Percentiles rank a stretch among this genome's conserved stretches.
phyloP scores from a whole-genome alignment of 2,797 vertebrate species.

The Sebastes itinus region DNA sequence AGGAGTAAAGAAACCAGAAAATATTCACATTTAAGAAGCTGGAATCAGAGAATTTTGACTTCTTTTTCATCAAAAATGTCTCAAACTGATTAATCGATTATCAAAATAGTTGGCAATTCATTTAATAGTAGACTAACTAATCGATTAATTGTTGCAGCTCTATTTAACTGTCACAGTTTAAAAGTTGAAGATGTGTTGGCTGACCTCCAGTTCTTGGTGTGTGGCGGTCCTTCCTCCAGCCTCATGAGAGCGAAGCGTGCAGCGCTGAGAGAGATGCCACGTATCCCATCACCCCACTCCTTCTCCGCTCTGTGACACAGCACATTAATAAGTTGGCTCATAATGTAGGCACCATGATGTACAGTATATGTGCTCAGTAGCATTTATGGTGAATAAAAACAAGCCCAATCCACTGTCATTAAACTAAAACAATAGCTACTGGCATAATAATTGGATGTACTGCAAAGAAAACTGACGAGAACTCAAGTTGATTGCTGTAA shows the following conservation, averaged over 20 bases:
- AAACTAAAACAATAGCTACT: neutral
- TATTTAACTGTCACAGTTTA: neutral
- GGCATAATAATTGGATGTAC: neutral
- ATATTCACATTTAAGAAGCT: no score
- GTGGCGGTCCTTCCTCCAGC: slow-evolving; percentile 94
- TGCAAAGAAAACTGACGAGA: neutral
- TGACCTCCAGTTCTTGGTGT: slow-evolving; percentile 99
- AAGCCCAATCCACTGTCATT: neutral
- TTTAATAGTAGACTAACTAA: no score
- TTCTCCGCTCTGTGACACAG: slow-evolving; percentile 91
- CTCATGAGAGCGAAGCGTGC: slow-evolving; percentile 94
- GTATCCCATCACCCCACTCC: slow-evolving; percentile 98
- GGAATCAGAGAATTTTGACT: no score
- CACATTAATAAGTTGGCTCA: neutral
- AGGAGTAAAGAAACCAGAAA: no score
- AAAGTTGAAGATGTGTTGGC: neutral
- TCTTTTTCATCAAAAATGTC: no score
- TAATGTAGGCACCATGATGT: neutral
- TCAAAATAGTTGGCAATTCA: no score
- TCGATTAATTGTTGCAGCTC: no score
- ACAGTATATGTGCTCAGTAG: no score
- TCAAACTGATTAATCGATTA: no score
- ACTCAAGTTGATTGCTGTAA: neutral
- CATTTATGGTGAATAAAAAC: neutral
- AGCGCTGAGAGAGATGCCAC: slow-evolving; percentile 95